Evolutionary conservation across 2,888 invertebrate genomes (phyloP).

Genomic region (Drosophila trichaetosa): DNA sequence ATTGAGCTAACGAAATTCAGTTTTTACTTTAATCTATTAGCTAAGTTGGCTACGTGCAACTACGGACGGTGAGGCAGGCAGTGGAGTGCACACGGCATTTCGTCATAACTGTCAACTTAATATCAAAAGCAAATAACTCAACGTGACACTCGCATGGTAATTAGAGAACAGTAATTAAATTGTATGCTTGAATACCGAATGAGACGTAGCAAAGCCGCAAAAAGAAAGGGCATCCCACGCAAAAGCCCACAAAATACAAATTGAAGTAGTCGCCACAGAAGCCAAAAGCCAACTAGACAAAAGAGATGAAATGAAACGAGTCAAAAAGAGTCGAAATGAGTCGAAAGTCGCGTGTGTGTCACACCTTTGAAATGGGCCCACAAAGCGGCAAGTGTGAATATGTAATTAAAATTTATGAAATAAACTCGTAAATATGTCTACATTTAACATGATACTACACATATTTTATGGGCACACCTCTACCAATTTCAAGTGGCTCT

Average conservation of each 20-base stretch:
- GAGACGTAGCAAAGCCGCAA: conserved; percentile 31
- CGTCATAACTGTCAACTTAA: conserved; percentile 75
- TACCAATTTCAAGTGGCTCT: not conserved
- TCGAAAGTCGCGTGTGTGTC: conserved; percentile 57
- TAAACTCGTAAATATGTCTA: conserved; percentile 50
- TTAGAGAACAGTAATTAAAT: conserved; percentile 68
- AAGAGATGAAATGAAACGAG: conserved; percentile 19
- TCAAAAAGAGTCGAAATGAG: conserved; percentile 27
- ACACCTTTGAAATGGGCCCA: conserved; percentile 48
- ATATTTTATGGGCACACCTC: conserved; percentile 46
- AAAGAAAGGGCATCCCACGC: conserved; percentile 51
- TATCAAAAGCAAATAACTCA: conserved; percentile 73
- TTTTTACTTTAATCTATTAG: conserved; percentile 4
- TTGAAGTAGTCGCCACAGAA: conserved; percentile 44
- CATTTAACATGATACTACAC: conserved; percentile 21
- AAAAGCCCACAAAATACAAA: conserved; percentile 17
- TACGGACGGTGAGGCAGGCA: not conserved
- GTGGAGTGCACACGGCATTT: conserved; percentile 50
- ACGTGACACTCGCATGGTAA: conserved; percentile 67
- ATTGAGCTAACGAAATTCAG: not conserved
- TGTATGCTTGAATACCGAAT: conserved; percentile 42
- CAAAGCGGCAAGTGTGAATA: conserved; percentile 69
- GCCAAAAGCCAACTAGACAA: conserved; percentile 33
- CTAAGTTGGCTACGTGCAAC: not conserved
- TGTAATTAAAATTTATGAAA: conserved; percentile 78